Base-by-base conservation (phyloP, 2,888 invertebrate genomes). In the Lepidochrysops patricia region DNA sequence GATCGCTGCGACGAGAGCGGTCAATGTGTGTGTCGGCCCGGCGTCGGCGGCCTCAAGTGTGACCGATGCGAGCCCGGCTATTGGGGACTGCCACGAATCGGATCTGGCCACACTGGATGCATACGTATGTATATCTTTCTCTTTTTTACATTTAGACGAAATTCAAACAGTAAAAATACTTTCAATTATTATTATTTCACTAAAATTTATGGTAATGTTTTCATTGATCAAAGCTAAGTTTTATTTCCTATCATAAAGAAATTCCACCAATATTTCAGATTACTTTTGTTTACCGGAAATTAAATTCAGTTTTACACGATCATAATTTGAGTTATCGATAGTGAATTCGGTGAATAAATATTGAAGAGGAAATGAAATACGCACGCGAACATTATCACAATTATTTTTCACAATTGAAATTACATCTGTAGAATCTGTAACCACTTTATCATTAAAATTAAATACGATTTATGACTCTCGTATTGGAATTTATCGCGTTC, bases 1-100 rank as follows among this genome's bases (percentile, higher is more conserved):
- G 94, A 94, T 72, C 93, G 93, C 64, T 98, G 97, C 83, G 94
- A 96, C 77, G 65, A 92, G 90, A 93, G 92, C 43, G 94, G 94
- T 57, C 95, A 96, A 80, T 98, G 98, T 84, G 91, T 92, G 54
- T 97, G 97, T 79, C 93, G 94, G 69, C 96, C 96, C 0, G 97
- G 97, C n/a, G 97, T 97, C 3, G 97, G 96, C 6, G 97, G 97
- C 35, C 86, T 92, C 57, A 95, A 94, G 78, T 97, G 97, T 83
- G 95, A 97, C 81, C 91, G 96, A 61, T 97, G 97, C 77, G 94
- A 96, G 81, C 95, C 96, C 3, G 97, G 96, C 15, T 97, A 94
- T 85, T 97, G 97, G 97, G 97, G 97, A 5, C 88, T 98, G 65
- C 95, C 94, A 15, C 92, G 94, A 73, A 94, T 95, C 71, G 93